Percentiles rank a stretch among this genome's conserved stretches.
These are phyloP conservation scores for Rosalia funebris DNA, from an alignment of 2,888 invertebrate species.

Conservation along the genomic window DNA sequence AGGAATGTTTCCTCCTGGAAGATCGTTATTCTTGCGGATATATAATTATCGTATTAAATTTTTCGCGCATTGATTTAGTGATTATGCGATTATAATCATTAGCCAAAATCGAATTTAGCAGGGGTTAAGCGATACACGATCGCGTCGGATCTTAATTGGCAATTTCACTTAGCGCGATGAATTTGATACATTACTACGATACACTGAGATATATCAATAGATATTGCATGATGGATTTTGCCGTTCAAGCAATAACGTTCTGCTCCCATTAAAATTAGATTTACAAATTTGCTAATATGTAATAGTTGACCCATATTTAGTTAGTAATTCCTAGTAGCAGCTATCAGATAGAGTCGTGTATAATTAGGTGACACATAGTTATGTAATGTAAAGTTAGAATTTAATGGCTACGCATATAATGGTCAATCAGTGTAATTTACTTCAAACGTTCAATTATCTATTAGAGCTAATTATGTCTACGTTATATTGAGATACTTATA, in stretches of 20 bases:
- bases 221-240: slow-evolving; percentile 12
- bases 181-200: slow-evolving; percentile 11
- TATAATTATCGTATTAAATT: background rate
- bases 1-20: too few species aligned
- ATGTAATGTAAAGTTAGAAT: too few species aligned
- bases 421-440: too few species aligned
- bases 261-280: slow-evolving; percentile 16
- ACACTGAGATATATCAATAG: slow-evolving; percentile 10
- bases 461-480: too few species aligned
- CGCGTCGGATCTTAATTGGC: slow-evolving; percentile 14
- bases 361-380: too few species aligned
- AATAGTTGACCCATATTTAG: background rate
- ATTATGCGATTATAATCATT: slow-evolving; percentile 13
- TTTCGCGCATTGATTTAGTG: slow-evolving; percentile 9
- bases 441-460: too few species aligned
- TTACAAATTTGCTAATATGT: slow-evolving; percentile 1
- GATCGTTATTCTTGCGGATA: background rate
- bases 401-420: too few species aligned
- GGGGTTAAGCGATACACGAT: slow-evolving; percentile 1
- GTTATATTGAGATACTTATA: too few species aligned
- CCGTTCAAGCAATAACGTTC: background rate
- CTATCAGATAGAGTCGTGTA: too few species aligned
- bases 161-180: slow-evolving; percentile 18
- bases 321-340: background rate
- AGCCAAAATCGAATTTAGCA: slow-evolving; percentile 1